Evolutionary conservation across 2,113 vertebrate species (phyloP), one percentile per base, ranked within the genome.

Genomic region (Tragelaphus scriptus): DNA sequence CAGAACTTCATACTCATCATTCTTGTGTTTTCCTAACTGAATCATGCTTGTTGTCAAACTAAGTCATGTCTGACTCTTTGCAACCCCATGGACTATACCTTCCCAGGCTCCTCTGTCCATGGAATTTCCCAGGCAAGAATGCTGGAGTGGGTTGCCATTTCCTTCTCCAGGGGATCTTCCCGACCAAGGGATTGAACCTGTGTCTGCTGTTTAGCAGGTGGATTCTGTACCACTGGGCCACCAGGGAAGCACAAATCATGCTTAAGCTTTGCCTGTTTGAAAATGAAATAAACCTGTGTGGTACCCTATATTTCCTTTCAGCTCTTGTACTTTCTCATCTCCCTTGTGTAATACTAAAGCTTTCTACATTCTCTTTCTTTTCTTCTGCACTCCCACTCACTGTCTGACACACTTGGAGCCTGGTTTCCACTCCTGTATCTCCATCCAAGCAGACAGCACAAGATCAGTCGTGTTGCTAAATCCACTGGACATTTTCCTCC

Each of bases 241-340:
- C 40, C 71, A 77, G 40, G 71, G 71, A 77, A 77, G 40, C 40
- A 25, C 40, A 44, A 55, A 51, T 51, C 15, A 40, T 85, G 12
- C 75, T 56, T 85, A 28, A 90, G 47, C 53, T 85, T 95, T 55
- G 4, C 80, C 82, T 93, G 2, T 86, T 58, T 95, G 61, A 71
- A 71, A 95, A 55, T 47, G 90, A 65, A n/a, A 53, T 47, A 55
- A 93, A 56, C 28, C 14, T 90, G 53, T 71, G 49, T 79, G 87
- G 61, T 84, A 49, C 30, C n/a, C 87, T 82, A 5, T 79, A 30
- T 87, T 94, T 88, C 63, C 85, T 94, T 96, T 85, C 88, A 49
- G 8, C 71, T 68, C 0, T 36, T 85, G 44, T 7, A 26, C 79
- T 82, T 77, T 93, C 30, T 92, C 21, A 77, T 30, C 55, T 30